phyloP scores from a whole-genome alignment of 2,888 invertebrate genomes.

The Busseola fusca region DNA sequence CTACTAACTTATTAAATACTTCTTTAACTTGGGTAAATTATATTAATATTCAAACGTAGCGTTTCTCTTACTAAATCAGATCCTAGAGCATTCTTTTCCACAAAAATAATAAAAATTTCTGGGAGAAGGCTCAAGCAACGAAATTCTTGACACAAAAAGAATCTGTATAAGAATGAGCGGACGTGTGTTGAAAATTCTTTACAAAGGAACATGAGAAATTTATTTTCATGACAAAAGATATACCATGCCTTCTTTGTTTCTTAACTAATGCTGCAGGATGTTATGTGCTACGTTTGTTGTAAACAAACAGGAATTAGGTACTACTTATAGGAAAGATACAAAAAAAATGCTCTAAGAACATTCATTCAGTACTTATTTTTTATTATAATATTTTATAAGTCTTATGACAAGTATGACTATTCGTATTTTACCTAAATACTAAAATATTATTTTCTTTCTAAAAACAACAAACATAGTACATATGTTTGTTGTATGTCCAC shows the following conservation, averaged over 20 bases:
- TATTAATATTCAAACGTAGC: not conserved
- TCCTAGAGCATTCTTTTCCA: not conserved
- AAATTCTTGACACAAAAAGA: conserved; percentile 28
- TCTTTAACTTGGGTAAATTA: not conserved
- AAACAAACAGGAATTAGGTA: not conserved
- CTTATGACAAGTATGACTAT: not conserved
- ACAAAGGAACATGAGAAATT: conserved; percentile 50
- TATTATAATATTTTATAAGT: not conserved
- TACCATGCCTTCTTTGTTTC: conserved; percentile 48
- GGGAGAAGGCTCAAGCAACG: not conserved
- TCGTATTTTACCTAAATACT: not conserved
- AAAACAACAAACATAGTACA: not conserved
- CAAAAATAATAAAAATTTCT: not conserved
- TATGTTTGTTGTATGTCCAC: too few species aligned
- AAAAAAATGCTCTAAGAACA: not conserved
- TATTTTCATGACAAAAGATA: conserved; percentile 46
- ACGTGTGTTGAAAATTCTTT: conserved; percentile 27
- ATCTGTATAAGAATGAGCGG: conserved; percentile 11
- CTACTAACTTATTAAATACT: too few species aligned
- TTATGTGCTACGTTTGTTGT: not conserved
- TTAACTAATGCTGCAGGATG: conserved; percentile 6
- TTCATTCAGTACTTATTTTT: not conserved
- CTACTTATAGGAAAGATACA: not conserved
- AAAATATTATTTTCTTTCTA: not conserved
- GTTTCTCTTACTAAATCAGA: not conserved